Conservation (phyloP, 1,140 invertebrate species). For the Penaeus indicus region DNA sequence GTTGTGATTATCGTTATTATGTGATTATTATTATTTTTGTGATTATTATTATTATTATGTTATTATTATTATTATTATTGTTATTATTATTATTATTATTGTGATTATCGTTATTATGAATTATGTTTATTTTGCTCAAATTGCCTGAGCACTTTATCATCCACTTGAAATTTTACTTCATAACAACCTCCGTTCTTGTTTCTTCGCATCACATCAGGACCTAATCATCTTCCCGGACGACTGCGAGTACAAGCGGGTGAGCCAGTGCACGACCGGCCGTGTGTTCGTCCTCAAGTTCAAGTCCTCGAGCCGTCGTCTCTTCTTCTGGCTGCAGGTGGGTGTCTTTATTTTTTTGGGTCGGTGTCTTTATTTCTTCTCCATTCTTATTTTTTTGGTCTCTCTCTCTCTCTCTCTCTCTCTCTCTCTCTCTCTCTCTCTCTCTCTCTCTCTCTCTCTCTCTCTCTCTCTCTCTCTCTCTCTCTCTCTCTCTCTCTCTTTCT, state of each 20-base stretch:
- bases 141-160: not conserved
- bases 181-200: constrained; percentile 61
- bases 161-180: not conserved
- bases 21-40: too few relatives aligned
- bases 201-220: constrained; percentile 80
- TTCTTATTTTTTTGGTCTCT: not conserved
- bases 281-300: constrained; percentile 98
- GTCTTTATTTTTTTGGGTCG: not conserved
- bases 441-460: too few relatives aligned
- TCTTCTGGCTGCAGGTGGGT: constrained; percentile 96
- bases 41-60: too few relatives aligned
- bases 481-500: too few relatives aligned
- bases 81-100: too few relatives aligned
- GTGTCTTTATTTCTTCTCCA: not conserved
- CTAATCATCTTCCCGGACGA: constrained; percentile 99
- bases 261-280: constrained; percentile 95
- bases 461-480: too few relatives aligned
- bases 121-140: constrained; percentile 8
- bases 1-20: too few relatives aligned
- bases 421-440: too few relatives aligned
- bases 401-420: not conserved
- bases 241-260: constrained; percentile 94
- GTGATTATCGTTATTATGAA: too few relatives aligned
- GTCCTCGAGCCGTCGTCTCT: constrained; percentile 90
- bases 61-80: too few relatives aligned